A percentile compares a stretch with the other conserved stretches of the same genome.
Conservation (phyloP, 1,140 invertebrate genomes). For the Eupeodes corollae region DNA sequence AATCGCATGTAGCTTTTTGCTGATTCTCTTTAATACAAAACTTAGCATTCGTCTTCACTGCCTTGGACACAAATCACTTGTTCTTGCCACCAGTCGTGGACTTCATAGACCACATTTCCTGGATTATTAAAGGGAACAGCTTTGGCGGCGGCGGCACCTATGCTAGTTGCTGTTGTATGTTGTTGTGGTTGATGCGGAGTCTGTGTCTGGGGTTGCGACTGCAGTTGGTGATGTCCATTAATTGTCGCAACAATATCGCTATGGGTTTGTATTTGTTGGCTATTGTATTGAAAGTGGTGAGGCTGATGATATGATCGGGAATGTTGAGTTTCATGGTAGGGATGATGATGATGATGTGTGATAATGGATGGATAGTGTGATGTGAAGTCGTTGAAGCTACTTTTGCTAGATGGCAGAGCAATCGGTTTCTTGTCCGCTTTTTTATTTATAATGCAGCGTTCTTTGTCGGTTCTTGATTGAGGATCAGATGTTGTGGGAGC, state of each 20-base stretch:
- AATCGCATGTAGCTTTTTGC: no score
- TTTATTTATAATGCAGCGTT: constrained; percentile 28
- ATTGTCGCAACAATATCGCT: constrained; percentile 27
- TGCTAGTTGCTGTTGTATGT: background rate
- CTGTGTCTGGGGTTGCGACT: background rate
- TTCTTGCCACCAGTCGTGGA: constrained; percentile 54
- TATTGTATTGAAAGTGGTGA: constrained; percentile 1
- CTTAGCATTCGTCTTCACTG: constrained; percentile 42
- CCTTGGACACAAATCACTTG: constrained; percentile 47
- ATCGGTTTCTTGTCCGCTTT: constrained; percentile 13
- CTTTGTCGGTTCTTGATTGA: constrained; percentile 61
- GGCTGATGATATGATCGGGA: background rate
- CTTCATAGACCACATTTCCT: constrained; percentile 45
- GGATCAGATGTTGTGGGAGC: constrained; percentile 81
- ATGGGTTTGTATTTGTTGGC: constrained; percentile 30
- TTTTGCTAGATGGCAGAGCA: background rate
- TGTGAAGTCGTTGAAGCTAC: constrained; percentile 4
- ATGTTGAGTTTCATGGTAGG: background rate
- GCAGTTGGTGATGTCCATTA: background rate
- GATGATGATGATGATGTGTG: no score
- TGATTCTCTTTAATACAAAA: no score
- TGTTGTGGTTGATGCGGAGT: background rate
- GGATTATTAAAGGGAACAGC: constrained; percentile 38
- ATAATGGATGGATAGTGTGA: constrained; percentile 10
- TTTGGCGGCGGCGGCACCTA: constrained; percentile 14